Base-by-base conservation (phyloP, 2,888 invertebrate genomes). In the Chloromyia formosa region DNA sequence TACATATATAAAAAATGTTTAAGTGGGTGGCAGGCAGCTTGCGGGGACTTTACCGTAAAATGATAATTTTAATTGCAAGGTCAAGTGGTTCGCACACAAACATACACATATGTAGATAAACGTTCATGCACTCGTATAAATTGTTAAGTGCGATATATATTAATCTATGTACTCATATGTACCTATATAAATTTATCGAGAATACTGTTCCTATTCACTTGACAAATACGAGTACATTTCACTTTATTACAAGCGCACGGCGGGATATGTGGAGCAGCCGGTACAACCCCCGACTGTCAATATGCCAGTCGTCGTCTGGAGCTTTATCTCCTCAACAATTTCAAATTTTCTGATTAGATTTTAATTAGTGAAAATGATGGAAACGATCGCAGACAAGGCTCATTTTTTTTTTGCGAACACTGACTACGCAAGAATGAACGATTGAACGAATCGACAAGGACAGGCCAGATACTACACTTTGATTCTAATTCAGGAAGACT, bases 21-120 rank as follows among this genome's bases (percentile, higher is more conserved):
- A 35, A 35, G 27, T 35, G 27, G 7, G 2, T 4, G 27, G 27
- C 27, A 35, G 27, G 2, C 27, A 7, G 62, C 1, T 60, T 9
- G 68, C 54, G 53, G 27, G 49, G 60, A n/a, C 16, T 53, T 16
- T 27, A 42, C 16, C 45, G 27, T 16, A 35, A 42, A 71, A 71
- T 71, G 71, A 71, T 71, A 71, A 71, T 71, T 71, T 71, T 71
- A 71, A 71, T 58, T 71, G 58, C 71, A 71, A 71, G 71, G 71
- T 71, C 71, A 71, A 71, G 56, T 58, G 71, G 40, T 40, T 71
- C 18, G 35, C 71, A 56, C 18, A 56, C 56, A 35, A 35, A 71
- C 71, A 49, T 18, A 66, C 49, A 49, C 2, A 49, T 49, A n/a
- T 10, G n/a, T n/a, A n/a, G 3, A 35, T 35, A 35, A 7, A 10